These are phyloP conservation scores for Drepanosiphum platanoidis DNA, from an alignment of 2,888 invertebrate species.

Conservation along the genomic window DNA sequence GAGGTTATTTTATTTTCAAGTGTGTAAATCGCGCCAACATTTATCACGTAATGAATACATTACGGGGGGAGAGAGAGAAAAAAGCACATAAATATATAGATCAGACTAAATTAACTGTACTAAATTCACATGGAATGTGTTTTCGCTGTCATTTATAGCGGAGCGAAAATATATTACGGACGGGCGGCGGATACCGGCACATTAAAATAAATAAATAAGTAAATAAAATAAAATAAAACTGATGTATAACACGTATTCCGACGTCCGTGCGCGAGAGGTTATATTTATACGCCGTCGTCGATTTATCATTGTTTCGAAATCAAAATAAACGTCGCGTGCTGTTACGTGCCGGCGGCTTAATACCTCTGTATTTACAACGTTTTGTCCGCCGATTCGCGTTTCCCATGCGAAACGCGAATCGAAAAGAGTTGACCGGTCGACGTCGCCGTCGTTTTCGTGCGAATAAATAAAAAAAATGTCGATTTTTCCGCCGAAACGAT, in stretches of 20 bases:
- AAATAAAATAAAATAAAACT: conserved; percentile 6
- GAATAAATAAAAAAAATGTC: no score
- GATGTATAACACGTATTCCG: background rate
- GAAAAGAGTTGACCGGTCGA: no score
- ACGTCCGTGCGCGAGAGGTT: no score
- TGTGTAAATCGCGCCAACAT: conserved; percentile 20
- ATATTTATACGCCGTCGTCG: background rate
- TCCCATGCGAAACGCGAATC: no score
- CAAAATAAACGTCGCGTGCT: background rate
- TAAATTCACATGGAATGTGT: conserved; percentile 37
- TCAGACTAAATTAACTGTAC: conserved; percentile 49
- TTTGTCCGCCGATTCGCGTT: no score
- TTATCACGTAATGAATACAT: conserved; percentile 45
- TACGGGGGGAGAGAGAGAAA: no score
- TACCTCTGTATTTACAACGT: no score
- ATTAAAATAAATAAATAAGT: no score
- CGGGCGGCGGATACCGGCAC: background rate
- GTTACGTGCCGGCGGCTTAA: no score
- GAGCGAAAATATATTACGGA: background rate
- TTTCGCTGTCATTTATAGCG: background rate
- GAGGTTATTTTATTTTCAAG: conserved; percentile 24
- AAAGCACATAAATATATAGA: conserved; percentile 52
- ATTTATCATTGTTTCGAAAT: background rate
- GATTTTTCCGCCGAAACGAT: no score
- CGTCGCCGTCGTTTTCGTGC: no score